phyloP scores from a whole-genome alignment of 2,888 invertebrate genomes.

The Andrena dorsata region DNA sequence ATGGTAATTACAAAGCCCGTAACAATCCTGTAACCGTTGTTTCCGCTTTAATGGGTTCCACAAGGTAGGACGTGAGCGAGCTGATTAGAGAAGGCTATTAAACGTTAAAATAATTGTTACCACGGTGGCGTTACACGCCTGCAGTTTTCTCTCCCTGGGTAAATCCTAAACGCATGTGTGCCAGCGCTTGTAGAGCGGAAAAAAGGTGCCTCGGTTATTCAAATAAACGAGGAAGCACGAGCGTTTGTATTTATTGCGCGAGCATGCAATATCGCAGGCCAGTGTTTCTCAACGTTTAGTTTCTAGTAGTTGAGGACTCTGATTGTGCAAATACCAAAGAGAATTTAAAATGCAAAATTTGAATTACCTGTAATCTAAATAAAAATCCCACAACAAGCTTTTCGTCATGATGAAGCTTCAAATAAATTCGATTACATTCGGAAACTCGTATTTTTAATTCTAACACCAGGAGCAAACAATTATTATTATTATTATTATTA shows the following conservation, averaged over 20 bases:
- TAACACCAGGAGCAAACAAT: no score
- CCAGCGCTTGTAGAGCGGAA: slow-evolving; percentile 53
- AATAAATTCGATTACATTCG: neutral
- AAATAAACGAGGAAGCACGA: slow-evolving; percentile 22
- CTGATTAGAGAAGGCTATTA: slow-evolving; percentile 11
- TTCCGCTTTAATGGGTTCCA: slow-evolving; percentile 14
- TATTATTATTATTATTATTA: no score
- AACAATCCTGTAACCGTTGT: slow-evolving; percentile 28
- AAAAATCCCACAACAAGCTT: no score
- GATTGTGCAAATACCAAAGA: no score
- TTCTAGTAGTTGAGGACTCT: neutral
- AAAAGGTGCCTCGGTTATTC: slow-evolving; percentile 34
- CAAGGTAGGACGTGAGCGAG: neutral
- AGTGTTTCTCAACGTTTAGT: neutral
- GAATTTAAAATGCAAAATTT: no score
- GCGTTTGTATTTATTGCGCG: neutral
- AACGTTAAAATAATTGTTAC: slow-evolving; percentile 25
- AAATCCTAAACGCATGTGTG: slow-evolving; percentile 37
- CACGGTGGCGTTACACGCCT: slow-evolving; percentile 22
- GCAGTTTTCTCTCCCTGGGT: slow-evolving; percentile 11
- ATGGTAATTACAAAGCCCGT: slow-evolving; percentile 17
- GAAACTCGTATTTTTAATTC: neutral
- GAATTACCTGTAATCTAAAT: no score
- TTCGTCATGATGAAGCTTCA: no score
- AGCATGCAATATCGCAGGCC: neutral